Conservation (phyloP, 2,113 vertebrate genomes). For the Nannobrachium achirus region DNA sequence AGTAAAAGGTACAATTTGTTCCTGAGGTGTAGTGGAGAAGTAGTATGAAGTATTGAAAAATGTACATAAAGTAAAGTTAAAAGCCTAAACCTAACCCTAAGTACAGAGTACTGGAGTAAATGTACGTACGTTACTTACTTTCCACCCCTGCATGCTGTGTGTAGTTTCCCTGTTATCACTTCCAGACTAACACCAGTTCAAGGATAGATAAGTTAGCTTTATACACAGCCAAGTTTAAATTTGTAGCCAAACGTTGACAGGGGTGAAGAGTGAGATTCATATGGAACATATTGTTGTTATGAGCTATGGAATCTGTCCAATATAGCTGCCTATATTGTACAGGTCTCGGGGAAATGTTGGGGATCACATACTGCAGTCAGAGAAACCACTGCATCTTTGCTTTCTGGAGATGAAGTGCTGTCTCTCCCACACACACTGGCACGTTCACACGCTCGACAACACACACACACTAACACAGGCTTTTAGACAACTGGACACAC, state of each 20-base stretch:
- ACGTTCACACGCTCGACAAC: conserved; percentile 21
- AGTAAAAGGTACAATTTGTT: too few species aligned
- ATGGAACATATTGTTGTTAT: conserved; percentile 71
- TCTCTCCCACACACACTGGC: conserved; percentile 34
- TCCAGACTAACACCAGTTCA: conserved; percentile 46
- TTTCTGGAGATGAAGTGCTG: conserved; percentile 45
- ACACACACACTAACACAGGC: conserved; percentile 31
- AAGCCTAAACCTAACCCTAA: too few species aligned
- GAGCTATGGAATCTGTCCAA: conserved; percentile 63
- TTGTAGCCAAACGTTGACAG: conserved; percentile 49
- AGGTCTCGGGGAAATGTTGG: conserved; percentile 50
- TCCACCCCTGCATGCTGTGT: conserved; percentile 33
- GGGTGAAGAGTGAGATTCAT: conserved; percentile 56
- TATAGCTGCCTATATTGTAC: conserved; percentile 44
- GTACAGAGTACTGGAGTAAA: too few species aligned
- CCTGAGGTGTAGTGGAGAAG: too few species aligned
- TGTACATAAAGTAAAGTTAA: too few species aligned
- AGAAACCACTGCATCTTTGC: conserved; percentile 54
- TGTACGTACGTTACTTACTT: too few species aligned
- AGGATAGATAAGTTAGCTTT: conserved; percentile 50
- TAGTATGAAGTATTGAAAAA: too few species aligned
- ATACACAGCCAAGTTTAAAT: conserved; percentile 28
- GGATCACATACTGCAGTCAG: conserved; percentile 39
- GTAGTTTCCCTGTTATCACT: conserved; percentile 46
- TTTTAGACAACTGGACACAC: too few species aligned